Base-by-base conservation (phyloP, 2,113 vertebrate genomes). In the Electrona antarctica region DNA sequence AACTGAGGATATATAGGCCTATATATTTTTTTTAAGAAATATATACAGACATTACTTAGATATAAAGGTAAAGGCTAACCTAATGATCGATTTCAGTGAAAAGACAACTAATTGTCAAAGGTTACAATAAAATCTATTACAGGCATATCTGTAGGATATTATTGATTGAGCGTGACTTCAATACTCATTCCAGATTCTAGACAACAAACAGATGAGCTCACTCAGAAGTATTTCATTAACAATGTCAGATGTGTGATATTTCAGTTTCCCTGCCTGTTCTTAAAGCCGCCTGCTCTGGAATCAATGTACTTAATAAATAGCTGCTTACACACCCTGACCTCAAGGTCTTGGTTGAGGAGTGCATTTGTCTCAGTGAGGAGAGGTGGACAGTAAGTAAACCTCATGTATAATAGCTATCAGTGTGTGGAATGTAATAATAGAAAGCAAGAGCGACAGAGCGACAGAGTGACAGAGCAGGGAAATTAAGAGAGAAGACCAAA, bases 291-390 rank as follows among this genome's bases (percentile, higher is more conserved):
- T 93, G 90, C 88, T 91, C 87, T 92, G 93, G 89, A 95, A 95
- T 95, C 85, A 95, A 89, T 95, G 92, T 73, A 7, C 78, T 90
- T 95, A 95, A 96, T 95, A 95, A 96, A 96, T 94, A 94, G 93
- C 89, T 91, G 91, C 92, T 94, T 92, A 94, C 85, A 87, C 88
- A 90, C 87, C 54, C 64, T 93, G 94, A 95, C 94, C 95, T 84
- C 69, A 4, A 76, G 66, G 91, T 87, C 77, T 63, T 41, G 70
- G 80, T 84, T 92, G 81, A 91, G 82, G 85, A 91, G 94, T 83
- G 82, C 91, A 93, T 94, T 93, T 93, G 90, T 94, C 92, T 93
- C 89, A 82, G 71, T 90, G 90, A 76, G 72, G 77, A 83, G 47
- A 83, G 47, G 69, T 81, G 76, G 67, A 88, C 80, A 84, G 81